Base-by-base conservation (phyloP, 2,113 vertebrate genomes). In the Dinomys branickii region DNA sequence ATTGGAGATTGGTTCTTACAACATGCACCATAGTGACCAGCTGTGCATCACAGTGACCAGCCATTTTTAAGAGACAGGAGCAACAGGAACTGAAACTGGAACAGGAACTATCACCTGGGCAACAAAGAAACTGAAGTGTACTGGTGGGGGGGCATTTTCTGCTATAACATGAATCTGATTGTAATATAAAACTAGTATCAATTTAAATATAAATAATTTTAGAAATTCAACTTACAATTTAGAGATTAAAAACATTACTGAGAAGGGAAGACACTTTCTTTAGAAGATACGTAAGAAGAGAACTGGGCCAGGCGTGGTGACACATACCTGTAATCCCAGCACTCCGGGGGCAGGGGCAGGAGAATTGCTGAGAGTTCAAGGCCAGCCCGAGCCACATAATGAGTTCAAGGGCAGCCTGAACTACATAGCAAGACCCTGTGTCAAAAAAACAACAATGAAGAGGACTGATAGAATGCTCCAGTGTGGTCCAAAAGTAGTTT, bases 161-260 rank as follows among this genome's bases (percentile, higher is more conserved):
- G 33, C 65, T 69, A 19, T 14, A 69, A 69, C 35, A 24, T 58
- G 22, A 4, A 1, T 81, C 90, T 85, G 59, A 85, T 84, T 87
- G 65, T 78, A 93, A 91, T 50, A 41, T 47, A 82, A 95, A n/a
- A 24, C 30, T n/a, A 69, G n/a, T 33, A 35, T 65, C 33, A 65
- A 65, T 63, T 65, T 14, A 67, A 35, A 16, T 35, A 67, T 69
- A n/a, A 87, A 94, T n/a, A 69, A 71, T 3, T 38, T 33, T 80
- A 8, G 30, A 5, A 50, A 11, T 81, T 88, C 67, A 4, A 77
- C 56, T 94, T 54, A 30, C 33, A 78, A 30, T 75, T 91, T 91
- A 88, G 61, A 90, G 11, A 17, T 88, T 94, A 26, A 50, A 87
- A 94, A 86, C 52, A 69, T 93, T 67, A 54, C 24, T 47, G n/a